Conservation (phyloP, 2,797 vertebrate species). For the Merluccius polli region DNA sequence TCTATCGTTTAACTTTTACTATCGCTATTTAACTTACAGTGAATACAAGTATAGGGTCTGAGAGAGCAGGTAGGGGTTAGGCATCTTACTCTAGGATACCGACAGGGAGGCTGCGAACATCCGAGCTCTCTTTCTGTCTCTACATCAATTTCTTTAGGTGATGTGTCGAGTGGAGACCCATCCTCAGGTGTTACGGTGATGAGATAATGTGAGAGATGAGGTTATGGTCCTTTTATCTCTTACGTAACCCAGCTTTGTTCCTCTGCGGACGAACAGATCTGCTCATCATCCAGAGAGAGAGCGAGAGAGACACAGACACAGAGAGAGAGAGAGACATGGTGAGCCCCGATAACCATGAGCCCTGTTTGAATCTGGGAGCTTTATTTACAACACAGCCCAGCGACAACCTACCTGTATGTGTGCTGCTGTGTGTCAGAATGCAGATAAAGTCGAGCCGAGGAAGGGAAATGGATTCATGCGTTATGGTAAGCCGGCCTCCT, state of each 20-base stretch:
- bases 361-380: background rate
- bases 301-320: background rate
- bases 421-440: background rate
- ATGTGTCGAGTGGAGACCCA: background rate
- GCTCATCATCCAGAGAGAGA: background rate
- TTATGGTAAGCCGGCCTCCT: background rate
- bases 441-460: background rate
- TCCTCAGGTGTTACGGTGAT: background rate
- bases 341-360: background rate
- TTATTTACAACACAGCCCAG: background rate
- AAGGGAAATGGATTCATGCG: background rate
- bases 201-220: background rate
- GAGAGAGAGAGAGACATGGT: background rate
- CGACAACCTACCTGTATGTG: background rate
- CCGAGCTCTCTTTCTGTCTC: too few species aligned
- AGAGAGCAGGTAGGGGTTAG: background rate
- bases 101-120: background rate
- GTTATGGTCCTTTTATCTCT: background rate
- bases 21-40: background rate
- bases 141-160: too few species aligned
- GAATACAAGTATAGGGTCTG: background rate
- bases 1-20: background rate
- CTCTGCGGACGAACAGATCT: background rate
- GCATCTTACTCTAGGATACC: too few species aligned
- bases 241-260: background rate